Base-by-base conservation (phyloP, 2,113 vertebrate genomes). In the Coreoperca whiteheadi region DNA sequence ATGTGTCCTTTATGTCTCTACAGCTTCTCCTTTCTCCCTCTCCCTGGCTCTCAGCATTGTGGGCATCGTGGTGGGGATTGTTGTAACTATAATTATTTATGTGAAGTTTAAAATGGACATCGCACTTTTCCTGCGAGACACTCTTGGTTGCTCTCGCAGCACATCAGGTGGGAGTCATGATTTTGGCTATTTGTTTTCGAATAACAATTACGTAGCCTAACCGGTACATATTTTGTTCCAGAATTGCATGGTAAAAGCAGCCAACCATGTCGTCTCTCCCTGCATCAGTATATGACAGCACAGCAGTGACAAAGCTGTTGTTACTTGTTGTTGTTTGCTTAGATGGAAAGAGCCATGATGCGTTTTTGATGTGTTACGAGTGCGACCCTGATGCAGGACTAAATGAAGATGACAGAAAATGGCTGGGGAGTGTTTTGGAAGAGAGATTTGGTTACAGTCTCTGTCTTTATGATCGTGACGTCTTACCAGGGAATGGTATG, bases 311-410 rank as follows among this genome's bases (percentile, higher is more conserved):
- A n/a, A 37, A 41, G 4, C 12, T 54, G 21, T 25, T 68, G 28
- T 16, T 64, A 0, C 50, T 79, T 75, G 39, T 46, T 48, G 46
- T 37, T 68, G 11, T 86, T n/a, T 82, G 39, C 59, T 77, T 54
- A 95, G 95, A 94, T 90, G 91, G 80, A 66, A 95, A 93, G 69
- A 74, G 37, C 79, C 95, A 91, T 14, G 95, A 95, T 6, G 93
- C 91, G 3, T 95, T 92, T 77, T 25, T 95, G 71, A 83, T 94
- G 88, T 89, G 53, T 53, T 94, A 93, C 32, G 68, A 91, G 70
- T 89, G 86, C 25, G 0, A 82, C 39, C 71, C 71, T 14, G 60
- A 86, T 0, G 16, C 72, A 51, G 89, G 89, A 39, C 63, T 93
- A 10, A 80, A 73, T 74, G 65, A 61, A 39, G 14, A 82, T 0